Base-by-base conservation (phyloP, 2,797 vertebrate genomes). In the Clarias fuscus region DNA sequence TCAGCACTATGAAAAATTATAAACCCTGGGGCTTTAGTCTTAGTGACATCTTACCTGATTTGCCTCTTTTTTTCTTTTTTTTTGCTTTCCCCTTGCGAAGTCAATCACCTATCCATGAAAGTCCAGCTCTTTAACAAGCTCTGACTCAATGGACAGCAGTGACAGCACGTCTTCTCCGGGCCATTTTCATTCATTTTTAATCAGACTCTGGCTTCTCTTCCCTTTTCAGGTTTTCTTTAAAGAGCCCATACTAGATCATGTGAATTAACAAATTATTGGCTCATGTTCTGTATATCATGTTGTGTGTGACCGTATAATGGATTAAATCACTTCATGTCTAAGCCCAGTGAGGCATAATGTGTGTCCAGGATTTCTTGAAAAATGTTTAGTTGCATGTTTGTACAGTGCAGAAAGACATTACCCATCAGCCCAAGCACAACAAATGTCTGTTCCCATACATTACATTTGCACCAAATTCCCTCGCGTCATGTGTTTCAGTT, bases 111-210 rank as follows among this genome's bases (percentile, higher is more conserved):
- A n/a, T 53, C 43, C 43, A 7, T 77, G n/a, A 58, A 20, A 13
- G 27, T 77, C 53, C 75, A 77, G 75, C 27, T 30, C n/a, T 77
- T 30, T 77, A 30, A 58, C n/a, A 58, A 61, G 18, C 30, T 78
- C 76, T 78, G 76, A 24, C 30, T 79, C 5, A 15, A 0, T 37
- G 30, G 20, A 58, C 53, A 58, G 24, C 17, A 59, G 27, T 77
- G 75, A 27, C 1, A 5, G 15, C n/a, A 58, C 30, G 7, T 17
- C 14, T 27, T 75, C 48, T 75, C 56, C 4, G 7, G n/a, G 24
- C n/a, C n/a, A 77, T 77, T 76, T 76, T 20, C 1, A 0, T 30
- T 58, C 13, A n/a, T 75, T 73, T 72, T 75, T 53, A 75, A 75
- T 22, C 72, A 5, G 43, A 75, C 13, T n/a, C 37, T 22, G 33